Percentiles rank a stretch among this genome's conserved stretches.
Evolutionary conservation across 2,797 vertebrate genomes (phyloP).

Genomic region (Molossus alvarezi): DNA sequence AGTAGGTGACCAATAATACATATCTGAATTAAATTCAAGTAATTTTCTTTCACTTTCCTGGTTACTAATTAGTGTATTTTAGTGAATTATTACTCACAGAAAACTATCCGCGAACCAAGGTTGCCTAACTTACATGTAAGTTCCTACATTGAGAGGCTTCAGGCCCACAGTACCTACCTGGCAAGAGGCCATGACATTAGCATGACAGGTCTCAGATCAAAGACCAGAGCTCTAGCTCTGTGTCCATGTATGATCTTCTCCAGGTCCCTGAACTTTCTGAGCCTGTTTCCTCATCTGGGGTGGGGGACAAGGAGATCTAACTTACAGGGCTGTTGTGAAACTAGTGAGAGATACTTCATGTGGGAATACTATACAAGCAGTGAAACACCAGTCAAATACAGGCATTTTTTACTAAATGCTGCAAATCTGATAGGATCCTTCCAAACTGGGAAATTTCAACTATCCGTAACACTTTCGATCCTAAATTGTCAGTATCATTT

Average conservation of each 20-base stretch:
- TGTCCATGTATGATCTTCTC: no score
- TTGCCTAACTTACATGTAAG: background rate
- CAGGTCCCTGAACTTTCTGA: background rate
- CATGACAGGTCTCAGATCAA: background rate
- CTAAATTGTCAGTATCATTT: background rate
- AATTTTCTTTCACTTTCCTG: slow-evolving; percentile 41
- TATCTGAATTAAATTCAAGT: background rate
- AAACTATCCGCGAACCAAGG: background rate
- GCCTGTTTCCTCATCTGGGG: background rate
- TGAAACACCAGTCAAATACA: background rate
- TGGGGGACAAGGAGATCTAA: background rate
- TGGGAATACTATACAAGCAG: background rate
- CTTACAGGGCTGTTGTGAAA: background rate
- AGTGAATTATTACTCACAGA: background rate
- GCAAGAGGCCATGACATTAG: background rate
- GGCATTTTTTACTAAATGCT: background rate
- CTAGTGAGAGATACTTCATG: background rate
- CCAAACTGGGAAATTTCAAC: background rate
- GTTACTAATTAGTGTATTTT: background rate
- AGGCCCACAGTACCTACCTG: background rate
- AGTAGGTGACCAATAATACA: background rate
- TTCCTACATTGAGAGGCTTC: background rate
- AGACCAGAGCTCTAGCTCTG: background rate
- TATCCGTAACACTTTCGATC: background rate
- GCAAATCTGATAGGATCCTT: background rate